Percentiles rank a stretch among this genome's conserved stretches.
These are phyloP conservation scores for Ceyx cyanopectus DNA, from an alignment of 2,113 vertebrate species.

Conservation along the genomic window DNA sequence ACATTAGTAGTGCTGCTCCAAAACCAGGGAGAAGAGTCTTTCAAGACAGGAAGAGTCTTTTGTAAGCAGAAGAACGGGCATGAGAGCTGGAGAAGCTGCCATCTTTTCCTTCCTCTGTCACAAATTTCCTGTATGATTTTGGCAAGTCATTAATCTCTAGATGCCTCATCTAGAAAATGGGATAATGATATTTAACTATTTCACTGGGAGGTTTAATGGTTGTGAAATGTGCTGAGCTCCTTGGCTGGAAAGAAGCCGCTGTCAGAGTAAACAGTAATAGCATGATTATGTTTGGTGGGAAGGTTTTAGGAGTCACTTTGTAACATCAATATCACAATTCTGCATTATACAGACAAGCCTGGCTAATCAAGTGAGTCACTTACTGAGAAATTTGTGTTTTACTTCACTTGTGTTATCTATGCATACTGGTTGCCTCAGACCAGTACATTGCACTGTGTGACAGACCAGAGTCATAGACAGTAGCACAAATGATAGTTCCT, in stretches of 20 bases:
- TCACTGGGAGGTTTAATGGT: slow-evolving; percentile 34
- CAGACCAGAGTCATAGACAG: neutral
- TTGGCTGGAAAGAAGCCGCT: slow-evolving; percentile 34
- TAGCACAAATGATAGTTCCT: neutral
- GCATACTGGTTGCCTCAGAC: neutral
- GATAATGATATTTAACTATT: slow-evolving; percentile 60
- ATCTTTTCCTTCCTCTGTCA: slow-evolving; percentile 7
- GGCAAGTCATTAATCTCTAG: slow-evolving; percentile 10
- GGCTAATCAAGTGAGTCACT: neutral
- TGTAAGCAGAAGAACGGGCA: neutral
- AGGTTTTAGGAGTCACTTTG: slow-evolving; percentile 24
- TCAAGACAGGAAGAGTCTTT: neutral
- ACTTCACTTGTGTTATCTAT: neutral
- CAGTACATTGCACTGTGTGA: neutral
- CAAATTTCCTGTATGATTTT: slow-evolving; percentile 20
- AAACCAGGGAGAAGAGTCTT: neutral
- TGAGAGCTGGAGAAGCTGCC: neutral
- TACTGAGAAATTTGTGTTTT: neutral
- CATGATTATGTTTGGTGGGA: slow-evolving; percentile 21
- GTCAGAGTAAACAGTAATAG: slow-evolving; percentile 40
- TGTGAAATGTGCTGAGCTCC: slow-evolving; percentile 63
- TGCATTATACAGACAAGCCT: neutral
- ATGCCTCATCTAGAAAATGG: slow-evolving; percentile 53
- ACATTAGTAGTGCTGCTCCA: neutral
- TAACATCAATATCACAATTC: slow-evolving; percentile 8